These are phyloP conservation scores for Kuschelorhynchus macadamiae DNA, from an alignment of 2,888 invertebrate species.

Conservation along the genomic window DNA sequence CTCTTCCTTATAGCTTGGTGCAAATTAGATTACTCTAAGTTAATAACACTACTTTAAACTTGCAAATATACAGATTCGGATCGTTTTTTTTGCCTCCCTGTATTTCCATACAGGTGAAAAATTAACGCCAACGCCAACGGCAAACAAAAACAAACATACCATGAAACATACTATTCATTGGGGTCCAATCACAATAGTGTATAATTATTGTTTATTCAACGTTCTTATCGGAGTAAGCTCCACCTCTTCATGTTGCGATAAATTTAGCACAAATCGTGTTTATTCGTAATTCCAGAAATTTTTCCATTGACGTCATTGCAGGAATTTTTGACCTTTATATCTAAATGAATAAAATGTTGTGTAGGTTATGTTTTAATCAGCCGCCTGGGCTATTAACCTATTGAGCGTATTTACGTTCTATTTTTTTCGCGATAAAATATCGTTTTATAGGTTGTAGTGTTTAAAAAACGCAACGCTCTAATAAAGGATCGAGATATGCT, in stretches of 20 bases:
- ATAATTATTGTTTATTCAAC: no score
- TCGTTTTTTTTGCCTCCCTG: no score
- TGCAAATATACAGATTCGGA: no score
- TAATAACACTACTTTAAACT: no score
- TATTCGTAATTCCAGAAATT: constrained; percentile 34
- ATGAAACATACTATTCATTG: no score
- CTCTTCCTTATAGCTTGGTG: no score
- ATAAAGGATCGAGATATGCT: not conserved
- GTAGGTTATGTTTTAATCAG: constrained; percentile 48
- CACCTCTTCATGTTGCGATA: constrained; percentile 16
- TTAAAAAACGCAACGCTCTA: constrained; percentile 5
- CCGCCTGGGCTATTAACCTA: constrained; percentile 45
- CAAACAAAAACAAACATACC: no score
- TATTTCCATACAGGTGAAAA: no score
- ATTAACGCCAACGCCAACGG: no score
- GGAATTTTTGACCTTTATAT: constrained; percentile 46
- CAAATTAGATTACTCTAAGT: no score
- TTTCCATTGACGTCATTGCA: constrained; percentile 42
- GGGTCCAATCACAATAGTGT: no score
- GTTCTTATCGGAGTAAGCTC: constrained; percentile 20
- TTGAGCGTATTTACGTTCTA: constrained; percentile 40
- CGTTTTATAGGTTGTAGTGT: constrained; percentile 4
- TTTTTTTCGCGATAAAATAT: constrained; percentile 15
- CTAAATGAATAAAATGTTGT: constrained; percentile 47
- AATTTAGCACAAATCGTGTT: constrained; percentile 32